These are phyloP conservation scores for Gobiocypris rarus DNA, from an alignment of 2,113 vertebrate genomes.

Conservation along the genomic window DNA sequence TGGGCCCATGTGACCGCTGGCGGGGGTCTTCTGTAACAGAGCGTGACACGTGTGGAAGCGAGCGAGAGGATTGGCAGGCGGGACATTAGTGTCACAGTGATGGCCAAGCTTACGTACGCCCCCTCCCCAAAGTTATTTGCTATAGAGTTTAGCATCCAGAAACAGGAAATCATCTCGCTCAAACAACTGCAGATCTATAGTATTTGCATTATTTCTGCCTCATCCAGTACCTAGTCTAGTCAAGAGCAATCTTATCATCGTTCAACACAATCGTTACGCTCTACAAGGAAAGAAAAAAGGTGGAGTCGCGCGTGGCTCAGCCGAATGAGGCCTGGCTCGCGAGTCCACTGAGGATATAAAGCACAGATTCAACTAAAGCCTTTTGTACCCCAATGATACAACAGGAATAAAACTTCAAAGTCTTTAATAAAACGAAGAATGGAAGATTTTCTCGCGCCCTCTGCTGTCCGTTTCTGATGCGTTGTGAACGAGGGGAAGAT, in stretches of 20 bases:
- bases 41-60: too few species aligned
- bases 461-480: slow-evolving; percentile 47
- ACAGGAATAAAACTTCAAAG: slow-evolving; percentile 13
- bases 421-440: slow-evolving; percentile 44
- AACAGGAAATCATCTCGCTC: slow-evolving; percentile 74
- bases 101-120: slow-evolving; percentile 17
- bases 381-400: background rate
- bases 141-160: too few species aligned
- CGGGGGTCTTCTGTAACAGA: too few species aligned
- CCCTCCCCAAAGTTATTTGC: slow-evolving; percentile 56
- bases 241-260: slow-evolving; percentile 28
- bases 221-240: slow-evolving; percentile 22
- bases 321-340: slow-evolving; percentile 38
- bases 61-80: slow-evolving; percentile 13
- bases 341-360: slow-evolving; percentile 28
- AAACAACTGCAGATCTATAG: slow-evolving; percentile 45
- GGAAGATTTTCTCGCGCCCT: slow-evolving; percentile 50
- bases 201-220: slow-evolving; percentile 5
- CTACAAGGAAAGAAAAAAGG: slow-evolving; percentile 53
- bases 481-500: slow-evolving; percentile 22
- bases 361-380: slow-evolving; percentile 7
- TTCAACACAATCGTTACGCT: slow-evolving; percentile 58
- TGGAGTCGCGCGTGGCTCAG: slow-evolving; percentile 55
- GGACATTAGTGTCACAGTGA: slow-evolving; percentile 13
- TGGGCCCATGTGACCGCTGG: too few species aligned